A percentile compares a stretch with the other conserved stretches of the same genome.
Conservation (phyloP, 1,140 invertebrate species). For the Cephus cinctus region DNA sequence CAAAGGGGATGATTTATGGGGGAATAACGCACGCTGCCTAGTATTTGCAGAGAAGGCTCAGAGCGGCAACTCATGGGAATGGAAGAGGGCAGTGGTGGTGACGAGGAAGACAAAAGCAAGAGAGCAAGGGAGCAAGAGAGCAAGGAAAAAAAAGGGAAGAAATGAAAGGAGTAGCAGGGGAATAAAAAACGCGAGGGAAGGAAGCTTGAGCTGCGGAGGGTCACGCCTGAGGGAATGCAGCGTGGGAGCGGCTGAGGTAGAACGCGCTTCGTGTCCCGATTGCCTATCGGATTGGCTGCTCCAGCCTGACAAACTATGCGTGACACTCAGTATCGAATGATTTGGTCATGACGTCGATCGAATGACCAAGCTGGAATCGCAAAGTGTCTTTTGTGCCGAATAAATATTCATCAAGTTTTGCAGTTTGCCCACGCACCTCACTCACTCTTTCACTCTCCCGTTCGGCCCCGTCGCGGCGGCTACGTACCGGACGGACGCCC, state of each 20-base stretch:
- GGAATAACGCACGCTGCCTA: constrained; percentile 15
- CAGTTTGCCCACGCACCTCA: constrained; percentile 19
- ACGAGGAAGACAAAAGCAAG: constrained; percentile 13
- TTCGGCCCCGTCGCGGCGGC: constrained; percentile 14
- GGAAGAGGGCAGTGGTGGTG: constrained; percentile 11
- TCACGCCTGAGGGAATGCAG: constrained; percentile 49
- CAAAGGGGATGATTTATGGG: too few relatives aligned
- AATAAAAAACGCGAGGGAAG: constrained; percentile 1
- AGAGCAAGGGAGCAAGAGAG: too few relatives aligned
- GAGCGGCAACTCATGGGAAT: constrained; percentile 32
- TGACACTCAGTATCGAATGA: too few relatives aligned
- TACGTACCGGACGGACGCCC: constrained; percentile 25
- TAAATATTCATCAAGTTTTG: constrained; percentile 16
- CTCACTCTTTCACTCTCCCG: too few relatives aligned
- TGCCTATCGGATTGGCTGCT: constrained; percentile 25
- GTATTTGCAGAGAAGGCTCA: constrained; percentile 22
- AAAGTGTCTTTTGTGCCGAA: constrained; percentile 20
- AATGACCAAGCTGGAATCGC: too few relatives aligned
- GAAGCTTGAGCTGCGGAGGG: constrained; percentile 22
- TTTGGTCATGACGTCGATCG: too few relatives aligned
- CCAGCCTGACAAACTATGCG: too few relatives aligned
- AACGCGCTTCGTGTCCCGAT: constrained; percentile 32
- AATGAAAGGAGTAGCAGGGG: constrained; percentile 12
- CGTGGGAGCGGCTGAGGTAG: constrained; percentile 47
- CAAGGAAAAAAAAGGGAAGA: constrained; percentile 3